Evolutionary conservation across 2,113 vertebrate genomes (phyloP), one percentile per base, ranked within the genome.

Genomic region (Dromaius novaehollandiae): DNA sequence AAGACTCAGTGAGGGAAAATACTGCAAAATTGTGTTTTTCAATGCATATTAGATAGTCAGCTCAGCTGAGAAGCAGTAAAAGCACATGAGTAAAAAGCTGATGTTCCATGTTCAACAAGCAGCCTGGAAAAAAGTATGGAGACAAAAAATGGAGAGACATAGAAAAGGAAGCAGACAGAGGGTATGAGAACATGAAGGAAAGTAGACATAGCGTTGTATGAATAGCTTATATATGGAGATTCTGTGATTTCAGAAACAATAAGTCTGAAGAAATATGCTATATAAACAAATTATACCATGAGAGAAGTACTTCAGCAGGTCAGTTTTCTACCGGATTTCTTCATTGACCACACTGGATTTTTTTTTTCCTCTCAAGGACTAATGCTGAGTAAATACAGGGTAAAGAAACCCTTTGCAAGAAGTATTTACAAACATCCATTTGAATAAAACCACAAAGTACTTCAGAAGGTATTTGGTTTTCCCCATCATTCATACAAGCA

Each of bases 361-460:
- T 28, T 11, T 63, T 32, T 11, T 63, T 48, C 84, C 93, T 93
- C 88, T 48, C 40, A 82, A 76, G 82, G 78, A 88, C n/a, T 96
- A 96, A 94, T 91, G 89, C 9, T 95, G 70, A 94, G 94, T 82
- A 97, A 96, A 97, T 50, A 95, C 60, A 80, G 87, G 20, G 34
- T 78, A 95, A 94, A 95, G 78, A 94, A 96, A 95, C 85, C 28
- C 84, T 95, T 88, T 88, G 55, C 89, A 93, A 95, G 84, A 95
- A 93, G 78, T 96, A 95, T 96, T 97, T 97, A 96, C 95, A 97
- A 96, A 96, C 89, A 95, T 58, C 36, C 44, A 95, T 96, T 94
- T 90, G 95, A 96, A 93, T 94, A 86, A 97, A 97, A 92, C 95
- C 95, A 91, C 90, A 94, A 96, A 94, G 95, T 96, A 74, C 92